Evolutionary conservation across 1,140 invertebrate genomes (phyloP).

Genomic region (Temnothorax curvispinosus): DNA sequence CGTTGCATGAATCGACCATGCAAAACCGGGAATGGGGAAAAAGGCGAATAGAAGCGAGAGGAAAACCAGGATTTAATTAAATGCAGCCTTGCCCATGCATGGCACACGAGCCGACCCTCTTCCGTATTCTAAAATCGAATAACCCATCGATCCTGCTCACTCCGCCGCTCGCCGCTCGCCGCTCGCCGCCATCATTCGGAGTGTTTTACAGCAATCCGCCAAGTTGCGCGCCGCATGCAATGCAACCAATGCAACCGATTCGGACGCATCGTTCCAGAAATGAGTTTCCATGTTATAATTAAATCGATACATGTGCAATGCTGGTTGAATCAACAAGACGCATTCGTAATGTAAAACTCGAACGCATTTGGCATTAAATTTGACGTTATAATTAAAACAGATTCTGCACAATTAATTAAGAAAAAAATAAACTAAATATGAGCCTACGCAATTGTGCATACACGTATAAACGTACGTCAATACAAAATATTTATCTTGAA

Average conservation of each 20-base stretch:
- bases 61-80: conserved; percentile 74
- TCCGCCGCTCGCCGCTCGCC: neutral
- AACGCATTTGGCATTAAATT: conserved; percentile 5
- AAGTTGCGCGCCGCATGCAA: conserved; percentile 46
- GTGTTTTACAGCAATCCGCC: conserved; percentile 58
- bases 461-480: neutral
- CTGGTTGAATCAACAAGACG: conserved; percentile 34
- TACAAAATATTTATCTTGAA: neutral
- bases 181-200: conserved; percentile 30
- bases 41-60: conserved; percentile 51
- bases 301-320: conserved; percentile 29
- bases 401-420: neutral
- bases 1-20: conserved; percentile 20
- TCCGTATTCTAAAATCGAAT: conserved; percentile 67
- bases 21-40: neutral
- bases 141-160: conserved; percentile 62
- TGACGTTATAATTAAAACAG: conserved; percentile 32
- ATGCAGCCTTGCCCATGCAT: conserved; percentile 59
- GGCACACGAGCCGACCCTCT: conserved; percentile 16
- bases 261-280: conserved; percentile 44
- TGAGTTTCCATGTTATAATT: conserved; percentile 52
- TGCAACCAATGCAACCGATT: conserved; percentile 27
- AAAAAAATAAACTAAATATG: neutral
- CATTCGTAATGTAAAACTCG: neutral
- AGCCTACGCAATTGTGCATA: neutral